Evolutionary conservation across 2,113 vertebrate genomes (phyloP).

Genomic region (Ameiurus melas): DNA sequence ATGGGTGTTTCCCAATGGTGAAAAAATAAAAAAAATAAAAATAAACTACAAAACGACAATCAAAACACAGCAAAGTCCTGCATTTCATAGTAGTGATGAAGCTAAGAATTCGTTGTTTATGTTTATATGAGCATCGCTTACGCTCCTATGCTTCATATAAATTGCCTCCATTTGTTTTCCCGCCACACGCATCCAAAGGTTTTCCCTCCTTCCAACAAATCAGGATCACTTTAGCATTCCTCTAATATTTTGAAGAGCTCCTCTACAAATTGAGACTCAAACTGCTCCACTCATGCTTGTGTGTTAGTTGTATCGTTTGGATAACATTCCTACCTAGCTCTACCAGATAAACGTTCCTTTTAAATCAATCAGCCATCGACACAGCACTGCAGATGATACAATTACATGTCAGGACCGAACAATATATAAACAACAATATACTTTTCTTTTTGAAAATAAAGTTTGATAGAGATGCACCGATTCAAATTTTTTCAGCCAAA

Average conservation of each 20-base stretch:
- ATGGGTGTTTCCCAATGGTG: background rate
- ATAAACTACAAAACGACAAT: background rate
- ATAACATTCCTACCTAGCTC: background rate
- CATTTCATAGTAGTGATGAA: background rate
- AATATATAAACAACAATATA: background rate
- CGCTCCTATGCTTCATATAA: background rate
- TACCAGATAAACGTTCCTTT: background rate
- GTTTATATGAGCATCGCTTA: background rate
- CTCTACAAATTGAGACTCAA: background rate
- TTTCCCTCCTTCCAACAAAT: background rate
- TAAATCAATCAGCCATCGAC: background rate
- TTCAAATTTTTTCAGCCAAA: too few relatives aligned
- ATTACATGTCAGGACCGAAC: background rate
- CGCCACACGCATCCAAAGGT: background rate
- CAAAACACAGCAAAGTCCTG: background rate
- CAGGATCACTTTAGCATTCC: background rate
- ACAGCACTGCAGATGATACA: background rate
- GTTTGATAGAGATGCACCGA: background rate
- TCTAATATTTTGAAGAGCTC: background rate
- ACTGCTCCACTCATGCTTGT: background rate
- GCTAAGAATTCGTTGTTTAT: background rate
- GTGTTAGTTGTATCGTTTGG: background rate
- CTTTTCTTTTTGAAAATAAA: background rate
- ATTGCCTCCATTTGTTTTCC: background rate
- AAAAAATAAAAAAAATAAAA: too few relatives aligned